These are phyloP conservation scores for Maylandia zebra DNA, from an alignment of 2,113 vertebrate species.

Conservation along the genomic window DNA sequence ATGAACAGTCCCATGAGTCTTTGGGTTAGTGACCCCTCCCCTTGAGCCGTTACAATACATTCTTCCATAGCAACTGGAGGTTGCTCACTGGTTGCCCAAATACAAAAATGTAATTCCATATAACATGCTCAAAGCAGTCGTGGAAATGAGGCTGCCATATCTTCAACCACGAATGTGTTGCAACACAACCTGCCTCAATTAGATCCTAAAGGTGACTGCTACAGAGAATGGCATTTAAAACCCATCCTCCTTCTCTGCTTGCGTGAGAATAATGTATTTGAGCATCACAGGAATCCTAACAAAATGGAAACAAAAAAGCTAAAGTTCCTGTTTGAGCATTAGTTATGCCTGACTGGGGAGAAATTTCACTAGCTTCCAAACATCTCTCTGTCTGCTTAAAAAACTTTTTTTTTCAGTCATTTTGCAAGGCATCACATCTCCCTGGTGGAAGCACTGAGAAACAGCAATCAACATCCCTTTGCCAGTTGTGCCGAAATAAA, in stretches of 20 bases:
- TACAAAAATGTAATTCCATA: constrained; percentile 1
- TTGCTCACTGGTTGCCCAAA: neutral
- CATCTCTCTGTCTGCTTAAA: constrained; percentile 33
- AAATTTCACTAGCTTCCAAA: constrained; percentile 23
- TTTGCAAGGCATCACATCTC: constrained; percentile 12
- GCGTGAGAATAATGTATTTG: constrained; percentile 1
- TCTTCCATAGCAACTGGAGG: neutral
- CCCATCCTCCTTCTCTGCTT: neutral
- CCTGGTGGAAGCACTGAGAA: constrained; percentile 17
- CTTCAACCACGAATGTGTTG: neutral
- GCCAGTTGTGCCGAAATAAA: neutral
- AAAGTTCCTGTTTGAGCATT: constrained; percentile 12
- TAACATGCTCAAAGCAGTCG: constrained; percentile 20
- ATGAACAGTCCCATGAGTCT: neutral
- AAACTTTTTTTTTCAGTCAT: constrained; percentile 10
- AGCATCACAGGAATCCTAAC: neutral
- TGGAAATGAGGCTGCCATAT: constrained; percentile 28
- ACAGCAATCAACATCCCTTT: constrained; percentile 23
- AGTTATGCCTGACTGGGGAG: constrained; percentile 34
- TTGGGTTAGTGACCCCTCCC: neutral
- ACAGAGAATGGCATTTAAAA: constrained; percentile 26
- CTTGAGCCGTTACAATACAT: neutral
- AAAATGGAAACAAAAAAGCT: constrained; percentile 4
- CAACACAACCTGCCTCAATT: constrained; percentile 20
- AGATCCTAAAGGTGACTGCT: constrained; percentile 32